Base-by-base conservation (phyloP, 2,113 vertebrate genomes). In the Xiphophorus maculatus region DNA sequence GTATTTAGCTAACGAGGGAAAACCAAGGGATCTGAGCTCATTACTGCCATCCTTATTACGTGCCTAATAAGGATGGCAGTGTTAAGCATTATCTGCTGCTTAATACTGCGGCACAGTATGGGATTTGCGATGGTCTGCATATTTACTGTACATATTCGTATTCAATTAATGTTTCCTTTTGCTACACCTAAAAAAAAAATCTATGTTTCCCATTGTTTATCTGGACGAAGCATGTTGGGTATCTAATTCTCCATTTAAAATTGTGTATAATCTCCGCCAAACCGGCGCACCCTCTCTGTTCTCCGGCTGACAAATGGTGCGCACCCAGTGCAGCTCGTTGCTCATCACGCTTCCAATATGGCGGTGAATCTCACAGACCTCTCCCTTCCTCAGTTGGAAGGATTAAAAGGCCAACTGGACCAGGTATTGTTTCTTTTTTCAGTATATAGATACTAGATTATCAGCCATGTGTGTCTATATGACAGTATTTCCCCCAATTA, bases 321-420 rank as follows among this genome's bases (percentile, higher is more conserved):
- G 22, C 51, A 58, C 51, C 22, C 51, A 58, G 8, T n/a, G 5
- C 25, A 2, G 51, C 25, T 63, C 29, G 10, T 44, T 51, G 40
- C 11, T 54, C 69, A 33, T 81, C 69, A 68, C 82, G 81, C 71
- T 85, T 74, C 81, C 89, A 96, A 94, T 86, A 98, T 97, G 96
- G 96, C 96, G 92, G 95, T 97, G 82, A 97, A 96, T 81, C 95
- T 97, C 6, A 92, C 95, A 30, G 96, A 97, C 84, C 91, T 98
- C 78, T 92, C 93, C 70, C 90, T 98, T 60, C 95, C 95, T 60
- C 97, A 97, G 62, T 84, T 98, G 63, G 96, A 97, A 88, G 94
- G 96, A 80, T 91, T 98, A 62, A 97, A 97, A 89, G 94, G 92
- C 67, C 97, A 98, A 69, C 88, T 98, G 40, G 97, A 97, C 30